These are phyloP conservation scores for Drosophila kokeensis DNA, from an alignment of 2,888 invertebrate species.

Conservation along the genomic window DNA sequence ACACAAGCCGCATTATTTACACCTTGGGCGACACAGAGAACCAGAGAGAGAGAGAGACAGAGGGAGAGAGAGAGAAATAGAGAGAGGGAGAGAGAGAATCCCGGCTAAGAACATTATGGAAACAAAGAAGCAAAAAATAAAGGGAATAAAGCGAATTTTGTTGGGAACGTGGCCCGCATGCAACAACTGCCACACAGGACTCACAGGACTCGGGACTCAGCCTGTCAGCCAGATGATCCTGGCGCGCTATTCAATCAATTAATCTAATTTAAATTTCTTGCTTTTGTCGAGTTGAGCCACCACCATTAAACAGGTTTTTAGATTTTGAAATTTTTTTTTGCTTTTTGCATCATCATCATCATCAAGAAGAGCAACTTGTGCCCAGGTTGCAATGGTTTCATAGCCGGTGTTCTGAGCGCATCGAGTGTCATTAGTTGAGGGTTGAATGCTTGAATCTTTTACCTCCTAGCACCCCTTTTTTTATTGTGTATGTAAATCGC, in stretches of 20 bases:
- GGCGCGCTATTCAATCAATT: conserved; percentile 82
- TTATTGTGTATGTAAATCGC: conserved; percentile 28
- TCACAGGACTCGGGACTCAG: conserved; percentile 37
- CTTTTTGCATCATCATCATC: conserved; percentile 71
- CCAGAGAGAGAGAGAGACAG: neutral
- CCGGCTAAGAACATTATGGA: conserved; percentile 58
- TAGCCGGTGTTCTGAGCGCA: conserved; percentile 28
- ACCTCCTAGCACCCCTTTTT: conserved; percentile 51
- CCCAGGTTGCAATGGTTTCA: conserved; percentile 55
- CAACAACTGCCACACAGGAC: conserved; percentile 59
- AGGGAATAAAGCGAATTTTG: conserved; percentile 11
- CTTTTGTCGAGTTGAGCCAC: conserved; percentile 69
- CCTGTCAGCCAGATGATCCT: conserved; percentile 40
- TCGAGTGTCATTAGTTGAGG: conserved; percentile 62
- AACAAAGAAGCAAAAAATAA: conserved; percentile 18
- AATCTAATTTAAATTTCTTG: conserved; percentile 83
- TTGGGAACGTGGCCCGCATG: conserved; percentile 66
- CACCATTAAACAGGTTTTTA: conserved; percentile 76
- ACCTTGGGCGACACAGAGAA: conserved; percentile 67
- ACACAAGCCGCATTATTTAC: conserved; percentile 82
- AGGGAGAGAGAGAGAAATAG: neutral
- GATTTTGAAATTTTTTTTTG: conserved; percentile 44
- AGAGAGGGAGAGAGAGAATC: neutral
- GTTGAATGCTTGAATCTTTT: conserved; percentile 50
- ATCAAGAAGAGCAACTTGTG: conserved; percentile 27